These are phyloP conservation scores for Ornithoptera alexandrae DNA, from an alignment of 2,888 invertebrate species.

Conservation along the genomic window DNA sequence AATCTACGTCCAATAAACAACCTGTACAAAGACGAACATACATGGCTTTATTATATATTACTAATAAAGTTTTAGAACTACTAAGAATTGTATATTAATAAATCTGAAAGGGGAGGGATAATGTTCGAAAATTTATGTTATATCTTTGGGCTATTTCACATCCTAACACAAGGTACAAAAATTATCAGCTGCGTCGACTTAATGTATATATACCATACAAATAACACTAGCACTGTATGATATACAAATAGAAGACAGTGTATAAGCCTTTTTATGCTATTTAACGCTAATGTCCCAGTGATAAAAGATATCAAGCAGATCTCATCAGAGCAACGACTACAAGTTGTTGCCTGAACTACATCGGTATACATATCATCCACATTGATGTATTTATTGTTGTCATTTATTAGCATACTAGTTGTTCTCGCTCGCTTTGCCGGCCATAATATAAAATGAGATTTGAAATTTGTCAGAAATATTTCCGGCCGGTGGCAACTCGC, in stretches of 20 bases:
- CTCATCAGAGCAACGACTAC: too few species aligned
- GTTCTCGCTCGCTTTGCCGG: too few species aligned
- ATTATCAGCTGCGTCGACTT: constrained; percentile 37
- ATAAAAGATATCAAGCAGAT: too few species aligned
- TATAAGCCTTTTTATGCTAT: too few species aligned
- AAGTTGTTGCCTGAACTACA: too few species aligned
- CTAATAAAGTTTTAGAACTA: constrained; percentile 18
- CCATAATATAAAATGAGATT: too few species aligned
- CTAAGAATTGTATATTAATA: constrained; percentile 8
- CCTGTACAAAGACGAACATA: constrained; percentile 37
- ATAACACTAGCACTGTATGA: neutral
- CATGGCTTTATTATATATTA: constrained; percentile 23
- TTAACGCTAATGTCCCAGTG: too few species aligned
- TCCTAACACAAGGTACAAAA: constrained; percentile 1
- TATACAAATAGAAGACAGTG: neutral
- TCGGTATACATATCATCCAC: too few species aligned
- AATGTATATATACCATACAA: neutral
- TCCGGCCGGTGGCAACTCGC: too few species aligned
- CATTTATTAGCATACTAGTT: too few species aligned
- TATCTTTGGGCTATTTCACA: constrained; percentile 27
- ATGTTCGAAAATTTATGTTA: constrained; percentile 6
- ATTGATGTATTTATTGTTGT: too few species aligned
- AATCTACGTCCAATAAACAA: constrained; percentile 37
- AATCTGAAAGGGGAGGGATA: neutral
- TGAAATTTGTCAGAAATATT: too few species aligned